These are phyloP conservation scores for Hypselothyrea guttata DNA, from an alignment of 2,888 invertebrate species.

Conservation along the genomic window DNA sequence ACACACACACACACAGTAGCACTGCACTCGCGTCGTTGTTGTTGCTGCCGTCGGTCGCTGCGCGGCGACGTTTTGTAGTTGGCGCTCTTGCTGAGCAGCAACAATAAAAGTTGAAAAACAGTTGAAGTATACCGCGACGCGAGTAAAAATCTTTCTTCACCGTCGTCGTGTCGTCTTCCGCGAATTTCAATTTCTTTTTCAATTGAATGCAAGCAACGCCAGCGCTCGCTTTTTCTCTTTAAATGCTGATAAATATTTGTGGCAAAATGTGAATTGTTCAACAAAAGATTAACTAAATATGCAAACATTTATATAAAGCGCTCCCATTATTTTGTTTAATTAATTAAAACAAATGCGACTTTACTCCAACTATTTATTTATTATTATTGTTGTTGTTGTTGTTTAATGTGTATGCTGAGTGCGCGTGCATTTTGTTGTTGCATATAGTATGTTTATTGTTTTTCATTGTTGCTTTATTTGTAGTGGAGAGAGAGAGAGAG, in stretches of 20 bases:
- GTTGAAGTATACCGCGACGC: conserved; percentile 79
- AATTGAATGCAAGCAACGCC: conserved; percentile 49
- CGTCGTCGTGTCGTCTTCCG: conserved; percentile 67
- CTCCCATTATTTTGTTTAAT: conserved; percentile 21
- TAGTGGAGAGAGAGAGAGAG: conserved; percentile 13
- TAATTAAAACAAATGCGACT: conserved; percentile 34
- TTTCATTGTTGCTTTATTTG: conserved; percentile 49
- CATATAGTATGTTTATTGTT: conserved; percentile 13
- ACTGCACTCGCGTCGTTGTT: conserved; percentile 46
- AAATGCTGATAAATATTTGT: conserved; percentile 27
- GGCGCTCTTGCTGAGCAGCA: conserved; percentile 75
- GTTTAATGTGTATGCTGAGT: conserved; percentile 37
- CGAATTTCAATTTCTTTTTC: conserved; percentile 63
- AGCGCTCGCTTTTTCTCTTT: conserved; percentile 41
- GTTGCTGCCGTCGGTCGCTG: conserved; percentile 61
- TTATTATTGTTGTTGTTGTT: conserved; percentile 28
- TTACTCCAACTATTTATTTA: conserved; percentile 23
- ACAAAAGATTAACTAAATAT: conserved; percentile 29
- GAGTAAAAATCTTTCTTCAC: conserved; percentile 75
- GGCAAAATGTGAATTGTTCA: conserved; percentile 27
- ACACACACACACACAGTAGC: conserved; percentile 4
- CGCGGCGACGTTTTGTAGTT: conserved; percentile 62
- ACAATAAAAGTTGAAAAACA: conserved; percentile 78
- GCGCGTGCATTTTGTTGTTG: conserved; percentile 39
- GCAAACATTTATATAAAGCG: conserved; percentile 29